phyloP scores from a whole-genome alignment of 2,113 vertebrate genomes.

The Hylia prasina region DNA sequence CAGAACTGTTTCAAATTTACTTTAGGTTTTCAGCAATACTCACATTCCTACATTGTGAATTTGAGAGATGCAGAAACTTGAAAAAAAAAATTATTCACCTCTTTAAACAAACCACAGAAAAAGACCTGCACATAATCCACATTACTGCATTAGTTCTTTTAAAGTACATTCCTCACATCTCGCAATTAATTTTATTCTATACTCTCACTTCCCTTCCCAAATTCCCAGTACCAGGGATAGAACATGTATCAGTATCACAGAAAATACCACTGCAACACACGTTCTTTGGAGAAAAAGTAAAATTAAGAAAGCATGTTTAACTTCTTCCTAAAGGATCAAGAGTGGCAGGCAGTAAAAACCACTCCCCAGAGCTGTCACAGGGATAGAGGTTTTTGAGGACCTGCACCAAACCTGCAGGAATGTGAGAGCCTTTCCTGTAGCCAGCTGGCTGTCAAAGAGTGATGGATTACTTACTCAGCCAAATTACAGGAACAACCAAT shows the following conservation, averaged over 20 bases:
- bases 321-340: not conserved
- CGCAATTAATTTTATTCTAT: not conserved
- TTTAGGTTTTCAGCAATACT: not conserved
- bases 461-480: not conserved
- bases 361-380: not conserved
- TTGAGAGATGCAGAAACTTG: not conserved
- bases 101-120: not conserved
- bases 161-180: not conserved
- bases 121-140: not conserved
- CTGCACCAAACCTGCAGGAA: not conserved
- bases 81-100: not conserved
- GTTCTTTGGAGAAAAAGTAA: not conserved
- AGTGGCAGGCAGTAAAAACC: not conserved
- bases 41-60: not conserved
- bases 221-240: not conserved
- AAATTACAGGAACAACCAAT: not conserved
- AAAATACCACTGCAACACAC: not conserved
- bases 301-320: not conserved
- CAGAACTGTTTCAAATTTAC: not conserved
- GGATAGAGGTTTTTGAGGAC: not conserved
- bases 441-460: not conserved
- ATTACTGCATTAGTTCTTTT: not conserved
- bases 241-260: accelerated
- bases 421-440: not conserved
- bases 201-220: not conserved